phyloP scores from a whole-genome alignment of 2,888 invertebrate genomes.

The Tenthredo livida region DNA sequence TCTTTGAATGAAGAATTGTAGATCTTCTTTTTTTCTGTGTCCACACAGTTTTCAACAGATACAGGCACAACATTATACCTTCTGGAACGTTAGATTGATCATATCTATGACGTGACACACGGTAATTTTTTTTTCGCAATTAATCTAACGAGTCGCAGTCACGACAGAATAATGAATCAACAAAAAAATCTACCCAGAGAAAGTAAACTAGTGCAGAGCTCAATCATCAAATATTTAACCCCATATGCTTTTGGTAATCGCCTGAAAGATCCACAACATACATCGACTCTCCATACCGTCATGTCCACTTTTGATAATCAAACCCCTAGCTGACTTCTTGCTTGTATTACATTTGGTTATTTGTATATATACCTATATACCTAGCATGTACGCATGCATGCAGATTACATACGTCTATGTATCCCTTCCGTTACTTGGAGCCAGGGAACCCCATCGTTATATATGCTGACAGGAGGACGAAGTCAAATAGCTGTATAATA shows the following conservation, averaged over 20 bases:
- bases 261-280: background rate
- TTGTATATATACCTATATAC: background rate
- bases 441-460: background rate
- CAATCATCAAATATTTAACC: background rate
- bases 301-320: background rate
- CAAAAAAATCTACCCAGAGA: background rate
- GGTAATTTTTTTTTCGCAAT: background rate
- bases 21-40: background rate
- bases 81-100: background rate
- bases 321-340: background rate
- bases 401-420: background rate
- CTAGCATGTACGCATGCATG: background rate
- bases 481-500: constrained; percentile 35
- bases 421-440: background rate
- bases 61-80: background rate
- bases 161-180: background rate
- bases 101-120: background rate
- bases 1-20: background rate
- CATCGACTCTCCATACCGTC: background rate
- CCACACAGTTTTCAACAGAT: background rate
- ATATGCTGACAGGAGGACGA: background rate
- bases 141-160: background rate
- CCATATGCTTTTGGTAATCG: background rate
- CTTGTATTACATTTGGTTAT: background rate
- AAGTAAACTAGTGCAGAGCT: background rate